Conservation (phyloP, 2,113 vertebrate species). For the Mormyrus lacerda region DNA sequence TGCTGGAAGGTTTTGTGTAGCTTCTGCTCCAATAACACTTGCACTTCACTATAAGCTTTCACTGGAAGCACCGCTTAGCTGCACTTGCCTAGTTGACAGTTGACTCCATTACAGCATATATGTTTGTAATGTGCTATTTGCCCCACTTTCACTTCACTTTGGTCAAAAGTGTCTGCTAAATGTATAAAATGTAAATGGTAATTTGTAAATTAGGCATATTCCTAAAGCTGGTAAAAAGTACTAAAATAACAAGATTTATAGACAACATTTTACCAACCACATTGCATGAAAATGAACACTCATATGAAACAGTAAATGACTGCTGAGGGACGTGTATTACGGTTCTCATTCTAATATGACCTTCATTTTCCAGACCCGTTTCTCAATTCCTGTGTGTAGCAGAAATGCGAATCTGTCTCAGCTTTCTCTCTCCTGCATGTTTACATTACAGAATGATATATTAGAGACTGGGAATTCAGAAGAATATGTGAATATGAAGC, state of each 20-base stretch:
- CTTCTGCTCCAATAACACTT: not conserved
- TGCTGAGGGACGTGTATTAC: not conserved
- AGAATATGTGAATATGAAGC: not conserved
- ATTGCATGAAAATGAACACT: not conserved
- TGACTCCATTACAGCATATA: not conserved
- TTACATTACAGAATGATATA: not conserved
- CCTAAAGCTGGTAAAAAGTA: not conserved
- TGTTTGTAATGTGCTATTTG: not conserved
- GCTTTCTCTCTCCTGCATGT: not conserved
- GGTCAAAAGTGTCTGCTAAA: not conserved
- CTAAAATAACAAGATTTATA: not conserved
- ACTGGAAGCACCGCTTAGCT: not conserved
- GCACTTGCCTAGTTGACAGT: not conserved
- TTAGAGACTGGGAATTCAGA: not conserved
- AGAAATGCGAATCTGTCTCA: not conserved
- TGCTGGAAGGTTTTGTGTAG: not conserved
- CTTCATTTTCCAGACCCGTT: not conserved
- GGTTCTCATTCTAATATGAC: not conserved
- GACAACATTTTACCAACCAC: not conserved
- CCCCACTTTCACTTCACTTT: not conserved
- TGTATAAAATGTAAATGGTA: not conserved
- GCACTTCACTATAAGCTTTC: not conserved
- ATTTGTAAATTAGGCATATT: not conserved
- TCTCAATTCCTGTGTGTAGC: not conserved
- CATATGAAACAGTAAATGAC: not conserved